A percentile compares a stretch with the other conserved stretches of the same genome.
Evolutionary conservation across 2,797 vertebrate species (phyloP).

Genomic region (Micrastur ruficollis): DNA sequence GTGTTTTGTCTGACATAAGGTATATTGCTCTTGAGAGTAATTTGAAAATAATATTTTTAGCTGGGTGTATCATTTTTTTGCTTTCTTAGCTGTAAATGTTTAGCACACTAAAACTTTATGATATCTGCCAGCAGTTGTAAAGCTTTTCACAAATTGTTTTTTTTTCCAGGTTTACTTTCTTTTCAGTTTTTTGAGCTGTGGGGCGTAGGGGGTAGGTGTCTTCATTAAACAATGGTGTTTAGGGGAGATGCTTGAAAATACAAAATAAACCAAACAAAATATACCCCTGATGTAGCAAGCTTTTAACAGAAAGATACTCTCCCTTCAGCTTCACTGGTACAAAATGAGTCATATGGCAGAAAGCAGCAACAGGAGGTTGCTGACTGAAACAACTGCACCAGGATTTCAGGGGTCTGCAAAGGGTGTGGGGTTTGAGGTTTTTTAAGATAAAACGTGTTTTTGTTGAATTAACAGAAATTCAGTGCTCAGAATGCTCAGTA

Average conservation of each 20-base stretch:
- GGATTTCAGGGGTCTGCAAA: background rate
- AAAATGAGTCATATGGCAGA: background rate
- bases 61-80: background rate
- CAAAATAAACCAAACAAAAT: background rate
- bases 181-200: background rate
- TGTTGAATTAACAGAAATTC: background rate
- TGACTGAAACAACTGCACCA: background rate
- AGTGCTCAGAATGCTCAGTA: background rate
- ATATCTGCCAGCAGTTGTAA: background rate
- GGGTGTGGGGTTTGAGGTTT: background rate
- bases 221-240: background rate
- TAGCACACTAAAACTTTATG: background rate
- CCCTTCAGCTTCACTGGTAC: background rate
- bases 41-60: slow-evolving; percentile 2
- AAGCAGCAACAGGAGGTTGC: background rate
- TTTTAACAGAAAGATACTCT: background rate
- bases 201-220: fast-evolving
- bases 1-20: background rate
- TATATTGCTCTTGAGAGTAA: background rate
- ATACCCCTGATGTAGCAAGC: background rate
- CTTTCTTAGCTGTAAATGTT: background rate
- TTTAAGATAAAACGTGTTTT: background rate
- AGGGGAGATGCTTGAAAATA: background rate
- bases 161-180: background rate
- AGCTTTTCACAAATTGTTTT: background rate